phyloP scores from a whole-genome alignment of 2,113 vertebrate genomes.

The Oryzias curvinotus region DNA sequence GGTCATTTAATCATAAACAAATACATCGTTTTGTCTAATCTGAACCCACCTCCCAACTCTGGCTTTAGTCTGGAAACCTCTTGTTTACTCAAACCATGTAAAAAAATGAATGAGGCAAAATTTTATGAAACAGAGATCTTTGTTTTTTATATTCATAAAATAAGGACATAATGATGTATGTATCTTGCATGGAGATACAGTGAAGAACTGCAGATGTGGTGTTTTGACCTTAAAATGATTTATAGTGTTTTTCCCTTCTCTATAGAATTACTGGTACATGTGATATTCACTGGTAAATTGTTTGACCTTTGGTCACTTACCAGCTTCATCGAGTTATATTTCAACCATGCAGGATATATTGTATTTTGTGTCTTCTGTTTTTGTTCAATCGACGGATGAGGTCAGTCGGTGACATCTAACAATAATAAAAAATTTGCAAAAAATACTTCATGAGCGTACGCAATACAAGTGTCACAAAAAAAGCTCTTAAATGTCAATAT shows the following conservation, averaged over 20 bases:
- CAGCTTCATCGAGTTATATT: slow-evolving; percentile 18
- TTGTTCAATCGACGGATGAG: slow-evolving; percentile 4
- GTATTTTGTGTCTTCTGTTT: slow-evolving; percentile 1
- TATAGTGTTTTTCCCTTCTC: slow-evolving; percentile 36
- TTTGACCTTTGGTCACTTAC: slow-evolving; percentile 43
- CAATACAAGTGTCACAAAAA: not conserved
- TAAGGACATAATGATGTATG: not conserved
- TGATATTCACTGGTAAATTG: slow-evolving; percentile 32
- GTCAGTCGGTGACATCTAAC: not conserved
- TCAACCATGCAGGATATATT: slow-evolving; percentile 4
- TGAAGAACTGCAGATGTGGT: slow-evolving; percentile 16
- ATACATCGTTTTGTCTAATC: slow-evolving; percentile 27
- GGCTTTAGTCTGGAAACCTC: not conserved
- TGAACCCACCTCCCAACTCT: not conserved
- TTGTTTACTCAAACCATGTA: not conserved
- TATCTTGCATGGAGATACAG: slow-evolving; percentile 26
- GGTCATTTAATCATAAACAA: slow-evolving; percentile 49
- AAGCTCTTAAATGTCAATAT: too few relatives aligned
- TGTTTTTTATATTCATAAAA: not conserved
- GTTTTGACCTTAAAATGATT: slow-evolving; percentile 51
- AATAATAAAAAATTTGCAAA: slow-evolving; percentile 9
- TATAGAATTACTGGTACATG: slow-evolving; percentile 16
- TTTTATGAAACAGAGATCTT: slow-evolving; percentile 5
- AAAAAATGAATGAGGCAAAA: not conserved
- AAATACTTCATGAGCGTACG: not conserved